A percentile compares a stretch with the other conserved stretches of the same genome.
Conservation (phyloP, 2,113 vertebrate genomes). For the Elephas maximus region DNA sequence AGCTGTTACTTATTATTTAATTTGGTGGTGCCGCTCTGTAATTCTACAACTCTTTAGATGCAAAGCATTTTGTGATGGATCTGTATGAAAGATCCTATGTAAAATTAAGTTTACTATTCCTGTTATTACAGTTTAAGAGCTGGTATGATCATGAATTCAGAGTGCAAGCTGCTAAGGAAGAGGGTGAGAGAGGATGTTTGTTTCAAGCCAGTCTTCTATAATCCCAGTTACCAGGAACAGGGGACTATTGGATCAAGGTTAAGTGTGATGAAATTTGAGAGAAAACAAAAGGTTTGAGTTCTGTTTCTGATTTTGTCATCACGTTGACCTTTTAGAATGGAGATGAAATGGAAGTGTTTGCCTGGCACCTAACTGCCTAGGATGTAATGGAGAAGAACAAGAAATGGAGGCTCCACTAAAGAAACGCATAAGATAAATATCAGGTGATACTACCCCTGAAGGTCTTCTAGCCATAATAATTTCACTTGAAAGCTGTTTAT, state of each 20-base stretch:
- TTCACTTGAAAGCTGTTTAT: slow-evolving; percentile 64
- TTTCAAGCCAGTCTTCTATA: slow-evolving; percentile 39
- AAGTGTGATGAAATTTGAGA: background rate
- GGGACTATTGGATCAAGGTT: background rate
- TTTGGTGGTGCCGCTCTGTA: slow-evolving; percentile 58
- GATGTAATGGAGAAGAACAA: background rate
- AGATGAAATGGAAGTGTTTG: slow-evolving; percentile 67
- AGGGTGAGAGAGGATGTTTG: background rate
- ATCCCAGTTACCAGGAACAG: background rate
- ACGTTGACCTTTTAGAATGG: slow-evolving; percentile 63
- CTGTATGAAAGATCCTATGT: slow-evolving; percentile 53
- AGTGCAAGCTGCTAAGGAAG: slow-evolving; percentile 20
- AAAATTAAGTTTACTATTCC: slow-evolving; percentile 62
- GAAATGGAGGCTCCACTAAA: background rate
- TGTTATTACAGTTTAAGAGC: slow-evolving; percentile 27
- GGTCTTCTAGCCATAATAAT: slow-evolving; percentile 11
- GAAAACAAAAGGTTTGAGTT: slow-evolving; percentile 8
- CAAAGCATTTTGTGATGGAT: slow-evolving; percentile 48
- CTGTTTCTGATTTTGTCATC: slow-evolving; percentile 59
- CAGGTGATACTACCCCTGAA: slow-evolving; percentile 30
- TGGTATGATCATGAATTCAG: slow-evolving; percentile 16
- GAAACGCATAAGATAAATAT: slow-evolving; percentile 57
- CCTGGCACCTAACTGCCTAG: background rate
- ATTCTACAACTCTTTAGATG: slow-evolving; percentile 67
- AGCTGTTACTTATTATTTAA: slow-evolving; percentile 67